These are phyloP conservation scores for Rhagonycha fulva DNA, from an alignment of 2,888 invertebrate species.

Conservation along the genomic window DNA sequence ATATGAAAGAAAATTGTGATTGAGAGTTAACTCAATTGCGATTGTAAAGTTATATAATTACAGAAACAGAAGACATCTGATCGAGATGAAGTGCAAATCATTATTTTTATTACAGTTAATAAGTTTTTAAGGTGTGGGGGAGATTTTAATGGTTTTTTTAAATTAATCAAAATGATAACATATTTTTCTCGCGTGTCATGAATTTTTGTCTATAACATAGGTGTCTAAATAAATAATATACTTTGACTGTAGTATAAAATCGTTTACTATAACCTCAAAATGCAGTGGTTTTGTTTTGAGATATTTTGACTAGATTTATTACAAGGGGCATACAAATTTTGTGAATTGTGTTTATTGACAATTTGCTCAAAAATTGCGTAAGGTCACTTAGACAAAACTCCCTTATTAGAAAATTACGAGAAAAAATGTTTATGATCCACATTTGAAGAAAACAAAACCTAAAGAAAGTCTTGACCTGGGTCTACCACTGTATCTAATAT, in stretches of 20 bases:
- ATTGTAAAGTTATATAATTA: not conserved
- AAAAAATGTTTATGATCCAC: too few relatives aligned
- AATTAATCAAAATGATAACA: not conserved
- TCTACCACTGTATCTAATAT: not conserved
- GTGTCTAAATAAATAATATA: too few relatives aligned
- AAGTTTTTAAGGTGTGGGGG: slow-evolving; percentile 11
- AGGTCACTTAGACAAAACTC: too few relatives aligned
- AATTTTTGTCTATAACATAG: not conserved
- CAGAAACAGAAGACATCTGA: slow-evolving; percentile 46
- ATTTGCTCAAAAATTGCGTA: too few relatives aligned
- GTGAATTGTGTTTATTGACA: not conserved
- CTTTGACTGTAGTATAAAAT: too few relatives aligned
- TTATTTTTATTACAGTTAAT: slow-evolving; percentile 13
- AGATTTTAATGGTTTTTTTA: not conserved
- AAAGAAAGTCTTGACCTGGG: not conserved
- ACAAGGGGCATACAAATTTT: too few relatives aligned
- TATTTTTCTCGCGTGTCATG: not conserved
- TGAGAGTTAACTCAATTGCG: not conserved
- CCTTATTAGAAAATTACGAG: too few relatives aligned
- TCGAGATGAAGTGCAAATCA: slow-evolving; percentile 46
- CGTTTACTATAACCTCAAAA: too few relatives aligned
- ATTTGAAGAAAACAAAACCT: too few relatives aligned
- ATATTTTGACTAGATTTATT: too few relatives aligned
- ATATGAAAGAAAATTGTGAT: slow-evolving; percentile 6
- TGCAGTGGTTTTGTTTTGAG: too few relatives aligned